These are phyloP conservation scores for Acrobasis repandana DNA, from an alignment of 2,888 invertebrate genomes.

Conservation along the genomic window DNA sequence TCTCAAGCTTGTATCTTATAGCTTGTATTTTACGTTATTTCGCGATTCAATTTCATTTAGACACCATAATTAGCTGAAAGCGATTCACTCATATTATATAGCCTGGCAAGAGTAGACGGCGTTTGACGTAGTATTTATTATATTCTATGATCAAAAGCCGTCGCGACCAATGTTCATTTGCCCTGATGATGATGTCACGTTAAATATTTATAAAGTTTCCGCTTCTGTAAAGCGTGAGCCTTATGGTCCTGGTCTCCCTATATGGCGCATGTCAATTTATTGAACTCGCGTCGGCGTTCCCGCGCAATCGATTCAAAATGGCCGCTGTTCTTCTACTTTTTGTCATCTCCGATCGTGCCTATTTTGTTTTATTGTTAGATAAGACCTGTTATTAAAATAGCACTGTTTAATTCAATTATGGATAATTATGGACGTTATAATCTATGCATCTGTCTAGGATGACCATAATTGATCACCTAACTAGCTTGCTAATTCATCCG, in stretches of 20 bases:
- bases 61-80: too few species aligned
- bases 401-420: slow-evolving; percentile 17
- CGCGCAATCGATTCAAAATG: slow-evolving; percentile 65
- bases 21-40: too few species aligned
- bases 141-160: too few species aligned
- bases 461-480: slow-evolving; percentile 21
- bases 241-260: slow-evolving; percentile 44
- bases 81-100: too few species aligned
- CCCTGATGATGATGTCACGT: too few species aligned
- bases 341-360: slow-evolving; percentile 47
- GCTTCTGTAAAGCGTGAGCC: slow-evolving; percentile 3
- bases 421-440: slow-evolving; percentile 13
- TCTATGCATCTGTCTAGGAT: slow-evolving; percentile 8
- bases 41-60: too few species aligned
- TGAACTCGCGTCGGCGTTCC: slow-evolving; percentile 61
- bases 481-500: not conserved
- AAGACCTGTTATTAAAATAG: slow-evolving; percentile 17
- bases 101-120: too few species aligned
- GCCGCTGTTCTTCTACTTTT: slow-evolving; percentile 55
- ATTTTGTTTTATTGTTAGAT: slow-evolving; percentile 53
- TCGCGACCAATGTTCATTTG: too few species aligned
- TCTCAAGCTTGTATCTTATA: too few species aligned
- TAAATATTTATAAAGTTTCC: not conserved
- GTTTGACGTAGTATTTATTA: too few species aligned
- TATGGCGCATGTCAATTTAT: slow-evolving; percentile 78